A percentile compares a stretch with the other conserved stretches of the same genome.
phyloP scores from a whole-genome alignment of 1,140 invertebrate genomes.

The Radopholus similis region DNA sequence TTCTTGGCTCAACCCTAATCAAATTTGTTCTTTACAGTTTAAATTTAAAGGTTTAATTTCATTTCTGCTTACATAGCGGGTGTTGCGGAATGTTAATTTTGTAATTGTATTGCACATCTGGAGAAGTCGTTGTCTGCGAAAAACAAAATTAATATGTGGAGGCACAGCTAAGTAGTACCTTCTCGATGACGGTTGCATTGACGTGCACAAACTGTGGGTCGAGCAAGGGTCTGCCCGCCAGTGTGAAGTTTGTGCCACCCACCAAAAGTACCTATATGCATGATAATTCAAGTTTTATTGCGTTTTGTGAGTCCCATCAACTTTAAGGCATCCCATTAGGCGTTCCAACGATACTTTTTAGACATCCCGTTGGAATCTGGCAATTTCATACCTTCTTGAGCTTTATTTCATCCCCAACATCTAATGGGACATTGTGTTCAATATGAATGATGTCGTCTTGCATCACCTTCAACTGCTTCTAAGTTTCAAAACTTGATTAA shows the following conservation, averaged over 20 bases:
- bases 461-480: conserved; percentile 53
- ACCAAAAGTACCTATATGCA: conserved; percentile 51
- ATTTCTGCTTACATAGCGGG: conserved; percentile 16
- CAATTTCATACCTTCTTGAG: conserved; percentile 44
- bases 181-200: conserved; percentile 56
- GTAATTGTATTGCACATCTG: conserved; percentile 41
- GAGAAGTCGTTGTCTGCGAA: conserved; percentile 34
- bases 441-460: conserved; percentile 52
- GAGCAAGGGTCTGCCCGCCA: conserved; percentile 51
- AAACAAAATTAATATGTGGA: neutral
- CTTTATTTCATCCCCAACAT: conserved; percentile 56
- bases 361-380: neutral
- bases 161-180: neutral
- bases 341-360: neutral
- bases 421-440: conserved; percentile 47
- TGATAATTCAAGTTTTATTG: neutral
- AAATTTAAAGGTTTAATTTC: neutral
- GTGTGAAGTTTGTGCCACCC: conserved; percentile 49
- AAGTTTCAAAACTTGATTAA: neutral
- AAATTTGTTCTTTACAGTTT: conserved; percentile 9
- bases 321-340: neutral
- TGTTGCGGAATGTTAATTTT: neutral
- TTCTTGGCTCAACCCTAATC: conserved; percentile 43
- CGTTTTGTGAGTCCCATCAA: neutral
- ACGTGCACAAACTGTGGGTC: conserved; percentile 37